Base-by-base conservation (phyloP, 1,140 invertebrate species). In the Philaenus spumarius region DNA sequence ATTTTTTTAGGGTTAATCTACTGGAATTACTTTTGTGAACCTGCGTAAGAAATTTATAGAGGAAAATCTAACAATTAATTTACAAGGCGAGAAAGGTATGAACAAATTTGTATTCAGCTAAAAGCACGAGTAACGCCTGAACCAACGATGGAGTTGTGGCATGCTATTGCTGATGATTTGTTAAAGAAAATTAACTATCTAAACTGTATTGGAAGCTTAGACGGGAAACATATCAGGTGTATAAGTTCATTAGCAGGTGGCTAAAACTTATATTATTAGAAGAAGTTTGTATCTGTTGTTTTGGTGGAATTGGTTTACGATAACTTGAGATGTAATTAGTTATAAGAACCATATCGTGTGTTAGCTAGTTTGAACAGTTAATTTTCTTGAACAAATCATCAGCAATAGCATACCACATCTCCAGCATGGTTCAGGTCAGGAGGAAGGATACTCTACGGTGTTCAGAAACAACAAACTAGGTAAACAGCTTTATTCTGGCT, bases 241-340 rank as follows among this genome's bases (percentile, higher is more conserved):
- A 69, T 75, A 71, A 56, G 73, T 64, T 72, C 72, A 37, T 1
- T 39, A 22, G 61, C 66, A 26, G 66, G 61, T 47, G 72, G 73
- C 24, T 61, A 66, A n/a, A 53, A 62, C 30, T 77, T 60, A 64
- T 72, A 64, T 42, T 77, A 77, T 58, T 74, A 75, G 50, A 77
- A 77, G 62, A 50, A 62, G 1, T 68, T 53, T 54, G 73, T 68
- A 43, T 71, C 69, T 40, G 66, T 76, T 19, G 69, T 76, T 22
- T 53, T 78, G 35, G 56, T 75, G 39, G 75, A 69, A 15, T 48
- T 75, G 37, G 68, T 70, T 15, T 72, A 77, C 62, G 67, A 65
- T 45, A 56, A 74, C 34, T 77, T 71, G 57, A 60, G 65, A 45
- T 75, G 76, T 64, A 58, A 67, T 7, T 66, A n/a, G n/a, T n/a